Conservation (phyloP, 2,113 vertebrate species). For the Pteropus alecto region DNA sequence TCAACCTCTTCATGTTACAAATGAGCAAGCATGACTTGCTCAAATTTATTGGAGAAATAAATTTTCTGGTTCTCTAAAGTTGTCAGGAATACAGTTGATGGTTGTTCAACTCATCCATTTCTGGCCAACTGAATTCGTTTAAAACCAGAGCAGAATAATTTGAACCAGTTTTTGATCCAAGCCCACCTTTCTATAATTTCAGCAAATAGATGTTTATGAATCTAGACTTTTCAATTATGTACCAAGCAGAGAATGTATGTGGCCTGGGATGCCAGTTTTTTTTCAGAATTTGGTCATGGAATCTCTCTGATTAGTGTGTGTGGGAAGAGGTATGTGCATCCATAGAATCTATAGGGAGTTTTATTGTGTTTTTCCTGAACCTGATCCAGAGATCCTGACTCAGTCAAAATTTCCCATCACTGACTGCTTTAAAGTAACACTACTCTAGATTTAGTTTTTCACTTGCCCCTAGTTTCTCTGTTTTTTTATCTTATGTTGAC, state of each 20-base stretch:
- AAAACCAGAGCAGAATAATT: not conserved
- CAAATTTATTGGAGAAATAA: constrained; percentile 49
- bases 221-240: not conserved
- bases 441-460: constrained; percentile 52
- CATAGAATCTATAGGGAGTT: not conserved
- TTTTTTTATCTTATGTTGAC: constrained; percentile 44
- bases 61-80: constrained; percentile 50
- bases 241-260: not conserved
- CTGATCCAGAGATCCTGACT: constrained; percentile 17
- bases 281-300: not conserved
- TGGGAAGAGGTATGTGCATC: not conserved
- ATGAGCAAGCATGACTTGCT: not conserved
- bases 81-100: constrained; percentile 4
- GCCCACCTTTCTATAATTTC: not conserved
- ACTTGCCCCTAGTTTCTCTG: constrained; percentile 70
- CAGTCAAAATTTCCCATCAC: constrained; percentile 30
- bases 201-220: not conserved
- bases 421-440: not conserved
- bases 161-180: not conserved
- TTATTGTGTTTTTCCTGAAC: constrained; percentile 47
- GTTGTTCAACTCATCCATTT: not conserved
- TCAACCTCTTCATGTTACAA: constrained; percentile 8
- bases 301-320: not conserved
- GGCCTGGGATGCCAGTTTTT: not conserved
- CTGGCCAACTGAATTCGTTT: not conserved